phyloP scores from a whole-genome alignment of 2,888 invertebrate genomes.

The Rhagium mordax region DNA sequence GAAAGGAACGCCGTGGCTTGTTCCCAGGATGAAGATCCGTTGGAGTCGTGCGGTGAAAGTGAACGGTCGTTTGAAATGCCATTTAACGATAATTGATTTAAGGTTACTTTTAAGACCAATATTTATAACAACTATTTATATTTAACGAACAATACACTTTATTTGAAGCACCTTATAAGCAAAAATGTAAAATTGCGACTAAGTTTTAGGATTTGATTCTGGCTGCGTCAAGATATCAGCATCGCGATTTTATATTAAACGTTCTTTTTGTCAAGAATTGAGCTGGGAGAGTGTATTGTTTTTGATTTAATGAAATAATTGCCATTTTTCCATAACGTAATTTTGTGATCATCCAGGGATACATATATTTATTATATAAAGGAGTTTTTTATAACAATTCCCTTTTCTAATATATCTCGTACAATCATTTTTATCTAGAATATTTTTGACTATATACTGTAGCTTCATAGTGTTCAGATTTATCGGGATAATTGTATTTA shows the following conservation, averaged over 20 bases:
- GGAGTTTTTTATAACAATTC: conserved; percentile 37
- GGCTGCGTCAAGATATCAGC: neutral
- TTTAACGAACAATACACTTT: conserved; percentile 28
- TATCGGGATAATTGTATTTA: conserved; percentile 19
- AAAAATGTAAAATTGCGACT: neutral
- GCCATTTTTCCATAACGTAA: conserved; percentile 35
- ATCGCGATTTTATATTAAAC: neutral
- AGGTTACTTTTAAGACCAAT: conserved; percentile 35
- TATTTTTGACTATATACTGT: conserved; percentile 58
- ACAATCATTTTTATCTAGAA: conserved; percentile 59
- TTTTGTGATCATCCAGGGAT: conserved; percentile 41
- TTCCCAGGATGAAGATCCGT: conserved; percentile 48
- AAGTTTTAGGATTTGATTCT: neutral
- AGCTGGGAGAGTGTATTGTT: conserved; percentile 19
- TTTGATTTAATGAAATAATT: conserved; percentile 22
- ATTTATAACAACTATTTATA: conserved; percentile 27
- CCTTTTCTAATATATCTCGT: conserved; percentile 51
- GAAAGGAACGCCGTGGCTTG: conserved; percentile 57
- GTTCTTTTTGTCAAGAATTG: neutral
- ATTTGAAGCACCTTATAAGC: conserved; percentile 8
- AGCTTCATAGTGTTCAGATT: conserved; percentile 44
- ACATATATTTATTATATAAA: conserved; percentile 29
- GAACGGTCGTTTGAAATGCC: conserved; percentile 53
- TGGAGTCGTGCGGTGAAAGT: conserved; percentile 52
- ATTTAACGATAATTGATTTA: conserved; percentile 47